Conservation (phyloP, 2,113 vertebrate genomes). For the Callipepla squamata region DNA sequence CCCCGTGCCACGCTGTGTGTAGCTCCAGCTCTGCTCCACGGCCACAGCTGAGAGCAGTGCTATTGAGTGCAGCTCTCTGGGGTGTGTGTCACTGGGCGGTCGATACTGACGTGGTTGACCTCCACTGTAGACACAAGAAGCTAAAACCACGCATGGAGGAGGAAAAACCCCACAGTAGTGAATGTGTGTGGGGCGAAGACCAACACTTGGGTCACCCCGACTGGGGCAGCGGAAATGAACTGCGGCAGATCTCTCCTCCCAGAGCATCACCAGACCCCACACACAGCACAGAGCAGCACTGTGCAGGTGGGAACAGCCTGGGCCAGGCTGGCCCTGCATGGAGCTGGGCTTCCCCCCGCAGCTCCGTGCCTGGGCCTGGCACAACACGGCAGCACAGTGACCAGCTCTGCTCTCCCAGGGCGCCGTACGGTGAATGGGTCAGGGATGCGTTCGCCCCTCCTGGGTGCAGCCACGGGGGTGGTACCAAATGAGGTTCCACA, state of each 20-base stretch:
- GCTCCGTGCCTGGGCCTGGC: no score
- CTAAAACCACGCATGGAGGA: neutral
- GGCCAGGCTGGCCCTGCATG: neutral
- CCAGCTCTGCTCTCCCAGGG: neutral
- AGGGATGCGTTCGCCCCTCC: neutral
- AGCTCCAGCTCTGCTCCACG: neutral
- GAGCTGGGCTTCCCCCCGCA: neutral
- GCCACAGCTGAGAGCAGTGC: neutral
- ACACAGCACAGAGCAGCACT: accelerated
- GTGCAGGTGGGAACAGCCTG: neutral
- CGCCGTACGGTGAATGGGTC: neutral
- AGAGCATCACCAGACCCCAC: accelerated
- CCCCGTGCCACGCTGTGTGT: neutral
- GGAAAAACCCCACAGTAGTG: accelerated
- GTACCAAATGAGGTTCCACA: neutral
- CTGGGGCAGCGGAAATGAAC: neutral
- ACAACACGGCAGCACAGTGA: neutral
- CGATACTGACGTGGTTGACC: accelerated
- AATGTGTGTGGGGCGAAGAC: accelerated
- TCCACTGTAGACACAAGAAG: neutral
- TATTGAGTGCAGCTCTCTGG: neutral
- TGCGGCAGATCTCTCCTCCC: neutral
- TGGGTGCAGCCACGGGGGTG: neutral
- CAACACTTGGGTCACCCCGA: neutral
- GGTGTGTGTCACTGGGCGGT: neutral